Percentiles rank a stretch among this genome's conserved stretches.
Evolutionary conservation across 2,113 vertebrate genomes (phyloP).

Genomic region (Noctilio leporinus): DNA sequence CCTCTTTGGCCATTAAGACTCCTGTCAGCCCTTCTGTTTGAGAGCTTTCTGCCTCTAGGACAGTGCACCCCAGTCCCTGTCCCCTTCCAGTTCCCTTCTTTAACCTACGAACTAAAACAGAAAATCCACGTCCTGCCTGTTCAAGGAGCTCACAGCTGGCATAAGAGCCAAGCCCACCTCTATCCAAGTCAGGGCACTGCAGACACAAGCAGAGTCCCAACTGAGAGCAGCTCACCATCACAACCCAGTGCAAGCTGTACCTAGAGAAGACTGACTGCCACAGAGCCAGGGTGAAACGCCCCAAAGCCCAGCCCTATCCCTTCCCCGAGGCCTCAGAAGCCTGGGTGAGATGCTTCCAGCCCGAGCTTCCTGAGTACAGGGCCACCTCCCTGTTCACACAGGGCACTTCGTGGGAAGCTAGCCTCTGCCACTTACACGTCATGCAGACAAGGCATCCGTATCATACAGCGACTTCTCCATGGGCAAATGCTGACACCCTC

Average conservation of each 20-base stretch:
- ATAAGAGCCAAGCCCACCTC: not conserved
- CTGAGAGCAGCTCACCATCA: not conserved
- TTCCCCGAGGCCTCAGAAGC: not conserved
- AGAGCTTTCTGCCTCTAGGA: conserved; percentile 38
- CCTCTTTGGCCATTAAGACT: not conserved
- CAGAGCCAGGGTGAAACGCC: not conserved
- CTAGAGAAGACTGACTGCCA: not conserved
- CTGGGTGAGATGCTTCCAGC: rapidly evolving
- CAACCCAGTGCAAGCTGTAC: not conserved
- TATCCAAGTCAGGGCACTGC: not conserved
- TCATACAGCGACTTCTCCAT: rapidly evolving
- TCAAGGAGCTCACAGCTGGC: conserved; percentile 20
- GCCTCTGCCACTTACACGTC: not conserved
- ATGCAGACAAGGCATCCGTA: not conserved
- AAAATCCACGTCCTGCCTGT: conserved; percentile 41
- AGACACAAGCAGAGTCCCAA: not conserved
- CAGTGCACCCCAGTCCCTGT: not conserved
- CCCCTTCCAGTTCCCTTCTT: conserved; percentile 49
- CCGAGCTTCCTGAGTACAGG: not conserved
- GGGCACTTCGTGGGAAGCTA: rapidly evolving
- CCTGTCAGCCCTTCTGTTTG: conserved; percentile 13
- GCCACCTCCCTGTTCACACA: not conserved
- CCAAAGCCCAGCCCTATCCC: not conserved
- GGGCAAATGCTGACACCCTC: rapidly evolving
- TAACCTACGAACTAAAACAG: conserved; percentile 59